Base-by-base conservation (phyloP, 2,888 invertebrate genomes). In the Lordiphosa andalusiaca region DNA sequence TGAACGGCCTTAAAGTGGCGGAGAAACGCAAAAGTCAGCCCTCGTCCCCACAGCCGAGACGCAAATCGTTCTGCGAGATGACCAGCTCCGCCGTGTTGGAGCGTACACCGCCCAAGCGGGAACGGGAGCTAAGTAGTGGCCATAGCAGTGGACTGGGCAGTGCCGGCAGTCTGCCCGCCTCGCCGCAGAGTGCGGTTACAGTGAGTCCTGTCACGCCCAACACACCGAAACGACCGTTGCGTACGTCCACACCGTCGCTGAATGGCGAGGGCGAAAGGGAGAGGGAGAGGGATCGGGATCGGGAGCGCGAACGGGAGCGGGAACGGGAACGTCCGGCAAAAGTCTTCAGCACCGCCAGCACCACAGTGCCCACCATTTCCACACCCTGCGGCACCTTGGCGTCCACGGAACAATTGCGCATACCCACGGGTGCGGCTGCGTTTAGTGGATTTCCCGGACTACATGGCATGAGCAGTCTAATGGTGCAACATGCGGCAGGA, bases 401-500 rank as follows among this genome's bases (percentile, higher is more conserved):
- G 0, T 72, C 82, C 6, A 56, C 64, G 7, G 88, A 88, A 57
- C 87, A 88, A 39, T 61, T 88, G 23, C 78, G 85, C 53, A 88
- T 88, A 55, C 88, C 88, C 0, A 85, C 88, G n/a, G 88, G 86
- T 5, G 86, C 87, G n/a, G 86, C 86, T 0, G 87, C 88, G 10
- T 88, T 87, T 21, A 88, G 88, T 49, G 87, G 88, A 10, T 88
- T 87, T 13, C 86, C 88, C 5, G 73, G 74, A 0, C 58, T 88
- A 36, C 88, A 88, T 56, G 82, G 85, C 68, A 88, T 89, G 86
- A 86, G 88, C 69, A 88, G 88, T 63, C 71, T 89, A 33, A 89
- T 89, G 86, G 86, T 87, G 44, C 88, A 87, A 1, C 87, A 82
- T 0, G 91, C 91, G 54, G 91, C 92, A 6, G 91, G 92, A 6